Evolutionary conservation across 2,113 vertebrate genomes (phyloP).

Genomic region (Pungitius pungitius): DNA sequence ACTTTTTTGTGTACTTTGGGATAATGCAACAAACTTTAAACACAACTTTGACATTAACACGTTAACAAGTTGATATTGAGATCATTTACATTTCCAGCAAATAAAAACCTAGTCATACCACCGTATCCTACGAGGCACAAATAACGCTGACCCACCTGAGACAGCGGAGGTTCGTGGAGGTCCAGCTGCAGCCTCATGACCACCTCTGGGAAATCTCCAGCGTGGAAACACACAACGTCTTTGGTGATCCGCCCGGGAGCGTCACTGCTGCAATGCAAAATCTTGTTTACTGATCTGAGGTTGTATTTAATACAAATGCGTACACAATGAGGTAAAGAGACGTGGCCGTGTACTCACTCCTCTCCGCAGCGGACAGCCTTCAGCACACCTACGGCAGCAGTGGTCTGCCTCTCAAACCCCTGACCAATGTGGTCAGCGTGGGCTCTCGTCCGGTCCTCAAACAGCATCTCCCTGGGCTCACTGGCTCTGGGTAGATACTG

Average conservation of each 20-base stretch:
- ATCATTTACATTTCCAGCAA: background rate
- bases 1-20: background rate
- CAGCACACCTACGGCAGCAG: conserved; percentile 95
- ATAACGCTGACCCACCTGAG: conserved; percentile 84
- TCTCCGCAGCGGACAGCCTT: conserved; percentile 97
- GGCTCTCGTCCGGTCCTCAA: conserved; percentile 96
- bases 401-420: conserved; percentile 96
- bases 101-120: background rate
- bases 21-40: background rate
- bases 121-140: background rate
- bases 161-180: conserved; percentile 96
- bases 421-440: conserved; percentile 99
- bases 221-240: conserved; percentile 99
- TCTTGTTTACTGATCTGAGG: conserved; percentile 3
- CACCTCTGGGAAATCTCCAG: conserved; percentile 96
- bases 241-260: conserved; percentile 97
- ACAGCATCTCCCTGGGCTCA: conserved; percentile 97
- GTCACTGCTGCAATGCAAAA: conserved; percentile 73
- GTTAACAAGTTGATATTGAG: background rate
- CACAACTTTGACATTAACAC: background rate
- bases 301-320: background rate
- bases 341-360: conserved; percentile 80
- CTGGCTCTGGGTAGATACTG: conserved; percentile 99
- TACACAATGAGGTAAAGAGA: background rate
- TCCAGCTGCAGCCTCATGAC: conserved; percentile 97